Base-by-base conservation (phyloP, 1,140 invertebrate species). In the Drosophila teissieri region DNA sequence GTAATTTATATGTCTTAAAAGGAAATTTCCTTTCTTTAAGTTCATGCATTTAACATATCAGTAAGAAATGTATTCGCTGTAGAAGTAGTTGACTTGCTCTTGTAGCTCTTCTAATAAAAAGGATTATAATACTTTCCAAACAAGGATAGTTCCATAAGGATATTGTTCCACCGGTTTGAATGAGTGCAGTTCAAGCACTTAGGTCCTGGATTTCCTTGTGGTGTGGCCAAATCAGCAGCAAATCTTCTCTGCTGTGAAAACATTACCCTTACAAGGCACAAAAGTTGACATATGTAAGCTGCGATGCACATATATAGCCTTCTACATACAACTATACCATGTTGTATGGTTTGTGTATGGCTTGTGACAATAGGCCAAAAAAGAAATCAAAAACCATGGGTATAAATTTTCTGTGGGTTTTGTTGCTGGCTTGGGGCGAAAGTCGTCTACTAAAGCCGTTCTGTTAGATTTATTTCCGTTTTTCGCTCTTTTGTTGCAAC, bases 381-480 rank as follows among this genome's bases (percentile, higher is more conserved):
- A 73, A 57, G 70, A 80, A 74, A 76, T 75, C 61, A 74, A 76
- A 74, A 73, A 52, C 46, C 74, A 37, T 34, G 24, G 36, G 51
- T 44, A 68, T 52, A 68, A 49, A 64, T 65, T 68, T 68, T 19
- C 31, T 37, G 31, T 2, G 15, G 46, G 31, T n/a, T 19, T 34
- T 24, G 19, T 22, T 14, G 14, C 55, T 36, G 40, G 56, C 39
- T 42, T 51, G 8, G 39, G 37, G 56, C 19, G 17, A 39, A 67
- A 78, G 12, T 7, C 17, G 37, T 11, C 49, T 49, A 51, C 73
- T 73, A 88, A 76, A 82, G 65, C 83, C 78, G 70, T 86, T 86
- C 86, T 88, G 83, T 86, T 88, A 88, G 83, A 86, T 86, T 86
- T 88, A 86, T 86, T 86, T 86, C 67, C 79, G 60, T 54, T 88